phyloP scores from a whole-genome alignment of 2,113 vertebrate genomes.

The Motacilla tschutschensis region DNA sequence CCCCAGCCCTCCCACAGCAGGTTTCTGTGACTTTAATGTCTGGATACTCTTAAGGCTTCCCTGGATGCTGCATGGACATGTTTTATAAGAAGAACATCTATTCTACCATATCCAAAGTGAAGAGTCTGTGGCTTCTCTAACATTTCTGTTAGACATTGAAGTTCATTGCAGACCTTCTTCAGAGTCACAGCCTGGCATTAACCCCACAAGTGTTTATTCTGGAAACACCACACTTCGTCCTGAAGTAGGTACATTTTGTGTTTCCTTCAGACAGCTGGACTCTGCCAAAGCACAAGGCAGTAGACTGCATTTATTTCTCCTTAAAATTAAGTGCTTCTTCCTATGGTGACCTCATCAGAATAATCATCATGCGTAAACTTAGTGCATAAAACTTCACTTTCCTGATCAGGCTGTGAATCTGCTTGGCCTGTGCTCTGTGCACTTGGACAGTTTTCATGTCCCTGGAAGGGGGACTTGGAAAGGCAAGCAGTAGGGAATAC shows the following conservation, averaged over 20 bases:
- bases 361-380: not conserved
- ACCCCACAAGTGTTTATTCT: not conserved
- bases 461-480: not conserved
- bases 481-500: not conserved
- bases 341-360: not conserved
- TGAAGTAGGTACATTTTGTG: not conserved
- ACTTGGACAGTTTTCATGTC: not conserved
- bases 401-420: not conserved
- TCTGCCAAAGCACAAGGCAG: not conserved
- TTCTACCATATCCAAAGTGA: not conserved
- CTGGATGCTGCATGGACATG: accelerated
- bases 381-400: not conserved
- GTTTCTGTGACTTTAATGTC: not conserved
- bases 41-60: not conserved
- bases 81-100: not conserved
- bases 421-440: not conserved
- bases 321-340: not conserved
- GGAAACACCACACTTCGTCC: not conserved
- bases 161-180: not conserved
- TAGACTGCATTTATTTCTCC: not conserved
- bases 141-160: not conserved
- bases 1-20: not conserved
- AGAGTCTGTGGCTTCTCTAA: not conserved
- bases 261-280: not conserved
- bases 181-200: not conserved